phyloP scores from a whole-genome alignment of 2,113 vertebrate species.

The Dermatemys mawii region DNA sequence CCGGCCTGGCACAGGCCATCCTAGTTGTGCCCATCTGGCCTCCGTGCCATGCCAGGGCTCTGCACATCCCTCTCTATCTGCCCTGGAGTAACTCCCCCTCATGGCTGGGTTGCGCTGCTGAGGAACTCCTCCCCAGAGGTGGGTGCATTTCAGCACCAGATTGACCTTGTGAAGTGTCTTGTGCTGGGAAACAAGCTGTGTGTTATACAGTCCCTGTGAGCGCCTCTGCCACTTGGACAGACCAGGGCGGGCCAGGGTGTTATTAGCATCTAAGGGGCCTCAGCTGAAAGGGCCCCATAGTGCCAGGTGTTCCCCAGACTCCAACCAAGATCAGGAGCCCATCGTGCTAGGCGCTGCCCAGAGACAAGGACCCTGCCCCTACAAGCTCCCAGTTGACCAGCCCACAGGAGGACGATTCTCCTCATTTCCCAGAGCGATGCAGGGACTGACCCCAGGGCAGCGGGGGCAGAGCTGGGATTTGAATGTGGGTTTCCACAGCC shows the following conservation, averaged over 20 bases:
- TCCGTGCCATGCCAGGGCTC: not conserved
- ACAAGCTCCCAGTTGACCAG: not conserved
- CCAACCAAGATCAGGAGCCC: slow-evolving; percentile 30
- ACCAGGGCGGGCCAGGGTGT: slow-evolving; percentile 21
- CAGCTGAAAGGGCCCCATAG: slow-evolving; percentile 1
- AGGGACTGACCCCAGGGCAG: not conserved
- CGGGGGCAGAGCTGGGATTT: no score
- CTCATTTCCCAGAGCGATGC: not conserved
- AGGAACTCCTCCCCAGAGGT: not conserved
- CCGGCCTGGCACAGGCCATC: not conserved
- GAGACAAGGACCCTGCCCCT: not conserved
- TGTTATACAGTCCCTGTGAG: no score
- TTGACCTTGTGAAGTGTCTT: not conserved
- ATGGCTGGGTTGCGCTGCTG: not conserved
- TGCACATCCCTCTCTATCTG: no score
- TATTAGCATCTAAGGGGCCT: no score
- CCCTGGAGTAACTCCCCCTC: not conserved
- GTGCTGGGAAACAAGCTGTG: no score
- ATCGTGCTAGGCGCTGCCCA: not conserved
- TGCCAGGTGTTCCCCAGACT: slow-evolving; percentile 51
- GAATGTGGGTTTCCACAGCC: not conserved
- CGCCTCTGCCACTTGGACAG: not conserved
- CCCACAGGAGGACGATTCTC: not conserved
- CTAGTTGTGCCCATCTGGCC: not conserved
- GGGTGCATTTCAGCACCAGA: not conserved